phyloP scores from a whole-genome alignment of 1,140 invertebrate genomes.

The Bombus ignitus region DNA sequence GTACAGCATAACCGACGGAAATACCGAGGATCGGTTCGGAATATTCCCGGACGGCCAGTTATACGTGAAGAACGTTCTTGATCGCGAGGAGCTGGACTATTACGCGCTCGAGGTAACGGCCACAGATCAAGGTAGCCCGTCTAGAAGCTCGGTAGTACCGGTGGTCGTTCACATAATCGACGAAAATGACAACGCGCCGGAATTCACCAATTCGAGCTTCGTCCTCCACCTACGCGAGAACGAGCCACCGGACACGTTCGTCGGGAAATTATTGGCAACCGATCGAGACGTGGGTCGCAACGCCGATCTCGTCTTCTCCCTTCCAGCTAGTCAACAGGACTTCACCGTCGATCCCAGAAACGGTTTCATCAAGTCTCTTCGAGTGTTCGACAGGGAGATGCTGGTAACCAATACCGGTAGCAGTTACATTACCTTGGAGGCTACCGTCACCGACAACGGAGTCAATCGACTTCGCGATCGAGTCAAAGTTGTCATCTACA shows the following conservation, averaged over 20 bases:
- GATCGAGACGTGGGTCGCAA: conserved; percentile 96
- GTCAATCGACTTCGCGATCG: conserved; percentile 90
- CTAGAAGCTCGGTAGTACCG: conserved; percentile 90
- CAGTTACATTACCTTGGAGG: conserved; percentile 91
- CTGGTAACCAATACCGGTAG: conserved; percentile 89
- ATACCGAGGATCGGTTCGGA: conserved; percentile 92
- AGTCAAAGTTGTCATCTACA: conserved; percentile 93
- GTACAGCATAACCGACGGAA: conserved; percentile 93
- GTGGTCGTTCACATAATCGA: conserved; percentile 96
- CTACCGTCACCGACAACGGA: conserved; percentile 94
- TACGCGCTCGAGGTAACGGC: conserved; percentile 94
- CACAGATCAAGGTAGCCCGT: conserved; percentile 89
- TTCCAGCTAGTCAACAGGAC: conserved; percentile 90
- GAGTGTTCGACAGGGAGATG: conserved; percentile 93
- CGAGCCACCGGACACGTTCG: conserved; percentile 93
- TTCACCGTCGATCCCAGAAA: conserved; percentile 95
- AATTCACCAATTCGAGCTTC: conserved; percentile 93
- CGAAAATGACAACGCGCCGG: conserved; percentile 97
- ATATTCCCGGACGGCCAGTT: conserved; percentile 95
- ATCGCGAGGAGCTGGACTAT: conserved; percentile 95
- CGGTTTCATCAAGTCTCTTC: conserved; percentile 94
- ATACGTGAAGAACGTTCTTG: conserved; percentile 91
- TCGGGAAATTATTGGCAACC: conserved; percentile 94
- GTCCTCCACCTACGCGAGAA: conserved; percentile 94
- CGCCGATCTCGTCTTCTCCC: conserved; percentile 94